phyloP scores from a whole-genome alignment of 2,113 vertebrate genomes.

The Ciconia stormi region DNA sequence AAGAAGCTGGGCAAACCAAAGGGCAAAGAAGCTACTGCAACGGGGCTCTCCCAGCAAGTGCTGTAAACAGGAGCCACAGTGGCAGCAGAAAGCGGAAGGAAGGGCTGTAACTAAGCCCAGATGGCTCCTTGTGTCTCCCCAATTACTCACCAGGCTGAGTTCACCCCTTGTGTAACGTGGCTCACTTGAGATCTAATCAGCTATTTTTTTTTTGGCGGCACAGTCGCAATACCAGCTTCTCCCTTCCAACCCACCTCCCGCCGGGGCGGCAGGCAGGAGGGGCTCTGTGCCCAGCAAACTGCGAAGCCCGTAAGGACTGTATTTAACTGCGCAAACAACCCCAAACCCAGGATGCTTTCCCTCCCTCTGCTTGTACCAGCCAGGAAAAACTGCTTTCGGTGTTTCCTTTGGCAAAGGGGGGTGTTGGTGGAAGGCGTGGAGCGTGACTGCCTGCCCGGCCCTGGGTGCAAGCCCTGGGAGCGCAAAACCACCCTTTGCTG shows the following conservation, averaged over 20 bases:
- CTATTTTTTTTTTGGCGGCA: neutral
- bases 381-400: neutral
- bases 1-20: neutral
- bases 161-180: constrained; percentile 28
- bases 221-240: neutral
- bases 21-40: neutral
- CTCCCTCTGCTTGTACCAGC: neutral
- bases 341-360: neutral
- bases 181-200: neutral
- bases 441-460: neutral
- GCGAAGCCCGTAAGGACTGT: fast-evolving
- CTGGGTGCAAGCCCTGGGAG: neutral
- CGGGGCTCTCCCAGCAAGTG: neutral
- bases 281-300: neutral
- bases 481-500: neutral
- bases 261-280: neutral
- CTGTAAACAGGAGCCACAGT: neutral
- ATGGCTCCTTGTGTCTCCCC: constrained; percentile 26
- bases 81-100: constrained; percentile 36
- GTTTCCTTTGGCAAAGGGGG: neutral
- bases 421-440: neutral
- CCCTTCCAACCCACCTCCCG: neutral
- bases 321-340: neutral
- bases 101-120: constrained; percentile 13
- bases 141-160: constrained; percentile 18